Percentiles rank a stretch among this genome's conserved stretches.
Conservation (phyloP, 53 echinoderm and acorn worm species). For the Patiria pectinifera region DNA sequence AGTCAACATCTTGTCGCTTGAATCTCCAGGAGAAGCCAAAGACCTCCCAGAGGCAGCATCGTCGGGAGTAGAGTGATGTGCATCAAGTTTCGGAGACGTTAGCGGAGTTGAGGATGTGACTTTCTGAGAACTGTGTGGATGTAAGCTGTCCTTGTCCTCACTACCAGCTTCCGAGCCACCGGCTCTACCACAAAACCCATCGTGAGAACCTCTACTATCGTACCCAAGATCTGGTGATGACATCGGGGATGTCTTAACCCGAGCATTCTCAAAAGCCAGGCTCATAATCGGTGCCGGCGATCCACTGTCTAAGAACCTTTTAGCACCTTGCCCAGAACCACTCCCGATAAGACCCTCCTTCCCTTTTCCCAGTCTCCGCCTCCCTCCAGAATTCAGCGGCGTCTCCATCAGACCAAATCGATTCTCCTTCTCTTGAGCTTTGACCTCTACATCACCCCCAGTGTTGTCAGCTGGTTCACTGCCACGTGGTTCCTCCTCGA, state of each 20-base stretch:
- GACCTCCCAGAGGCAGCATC: not conserved
- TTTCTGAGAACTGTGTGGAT: not conserved
- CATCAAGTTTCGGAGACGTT: constrained; percentile 8
- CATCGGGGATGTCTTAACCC: constrained; percentile 4
- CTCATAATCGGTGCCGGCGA: constrained; percentile 53
- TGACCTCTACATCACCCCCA: not conserved
- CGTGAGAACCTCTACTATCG: constrained; percentile 19
- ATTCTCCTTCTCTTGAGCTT: constrained; percentile 14
- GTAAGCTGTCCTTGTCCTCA: not conserved
- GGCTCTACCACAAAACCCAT: not conserved
- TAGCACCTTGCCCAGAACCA: not conserved
- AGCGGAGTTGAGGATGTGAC: constrained; percentile 39
- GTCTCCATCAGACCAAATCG: constrained; percentile 24
- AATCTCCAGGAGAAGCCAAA: not conserved
- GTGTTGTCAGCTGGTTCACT: not conserved
- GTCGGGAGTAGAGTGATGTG: constrained; percentile 22
- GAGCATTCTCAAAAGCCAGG: constrained; percentile 17
- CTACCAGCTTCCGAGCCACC: not conserved
- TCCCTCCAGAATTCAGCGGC: constrained; percentile 24
- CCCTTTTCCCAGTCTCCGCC: constrained; percentile 26
- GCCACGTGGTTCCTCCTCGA: not conserved
- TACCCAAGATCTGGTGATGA: constrained; percentile 43
- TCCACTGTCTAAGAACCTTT: not conserved
- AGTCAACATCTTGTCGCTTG: not conserved
- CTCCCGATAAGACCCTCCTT: not conserved